Evolutionary conservation across 2,888 invertebrate species (phyloP), one percentile per base, ranked within the genome.

Genomic region (Pterobdella sp.): DNA sequence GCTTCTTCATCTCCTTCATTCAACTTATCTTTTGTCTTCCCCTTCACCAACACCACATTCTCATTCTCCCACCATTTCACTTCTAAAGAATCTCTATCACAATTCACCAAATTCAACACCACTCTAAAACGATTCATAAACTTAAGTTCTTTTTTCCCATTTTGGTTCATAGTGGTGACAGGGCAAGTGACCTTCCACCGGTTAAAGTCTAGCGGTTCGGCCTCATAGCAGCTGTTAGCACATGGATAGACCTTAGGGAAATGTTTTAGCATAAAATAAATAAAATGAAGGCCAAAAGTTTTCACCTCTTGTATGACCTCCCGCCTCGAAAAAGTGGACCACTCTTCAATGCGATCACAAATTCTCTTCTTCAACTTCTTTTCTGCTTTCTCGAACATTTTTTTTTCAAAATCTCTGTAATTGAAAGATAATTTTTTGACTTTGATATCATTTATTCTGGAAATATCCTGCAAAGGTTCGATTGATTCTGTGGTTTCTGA

Each of bases 161-260:
- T 32, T 36, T 56, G 29, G 10, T n/a, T 42, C 68, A 22, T 42
- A n/a, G 37, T 26, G 42, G n/a, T 26, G 37, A 68, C 42, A 22
- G 71, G 71, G 22, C 32, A 32, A 29, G 52, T 63, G 32, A 35
- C 36, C 35, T 31, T 35, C 35, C 31, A 71, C 1, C 35, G 34
- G 26, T 63, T 63, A 32, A 34, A 60, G 26, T 71, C 60, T 36
- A 71, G 22, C 3, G 63, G 26, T 60, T 71, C 71, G 22, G 22
- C 35, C 36, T 63, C 18, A 37, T 63, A 71, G 35, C 56, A 71
- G n/a, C 14, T 22, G 22, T 18, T 60, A 22, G 71, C 63, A n/a
- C 71, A 71, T 10, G 71, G 71, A 35, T 71, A 63, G 35, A 71
- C 35, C 71, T 71, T 29, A 69, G 26, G 52, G n/a, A 56, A n/a